Evolutionary conservation across 2,888 invertebrate species (phyloP), one percentile per base, ranked within the genome.

Genomic region (Prosopocoilus inquinatus): DNA sequence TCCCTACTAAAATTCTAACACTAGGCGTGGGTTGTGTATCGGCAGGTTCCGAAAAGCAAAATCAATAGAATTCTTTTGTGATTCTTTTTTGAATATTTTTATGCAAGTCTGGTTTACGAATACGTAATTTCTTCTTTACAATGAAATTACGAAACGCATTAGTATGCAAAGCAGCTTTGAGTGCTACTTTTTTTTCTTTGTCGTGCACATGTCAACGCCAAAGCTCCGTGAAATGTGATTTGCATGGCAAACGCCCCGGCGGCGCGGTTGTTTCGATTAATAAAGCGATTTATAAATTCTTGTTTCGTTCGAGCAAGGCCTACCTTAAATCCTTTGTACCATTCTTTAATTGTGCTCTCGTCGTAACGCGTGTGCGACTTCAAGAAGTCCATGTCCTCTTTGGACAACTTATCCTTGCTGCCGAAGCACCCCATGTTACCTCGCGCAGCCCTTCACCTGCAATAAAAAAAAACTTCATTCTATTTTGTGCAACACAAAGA

Each of bases 301-400:
- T 3, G 20, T 28, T 28, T 28, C 20, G 1, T 28, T 28, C 16
- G 3, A 16, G 16, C 16, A 16, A n/a, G 16, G 16, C 85, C 84
- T 81, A 97, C 97, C 91, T 97, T 96, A 78, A 98, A 99, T 65
- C 98, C 98, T 82, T 97, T 96, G 81, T 99, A 98, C 98, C 98
- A 99, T 81, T 98, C 97, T 79, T 97, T 97, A 79, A 99, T 99
- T 73, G 98, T 97, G 68, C 93, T 91, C 80, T 99, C 98, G 71
- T 96, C 96, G 79, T 99, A 99, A 67, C 96, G 89, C 60, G 98
- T 99, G 80, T 98, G 96, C 65, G 93, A 89, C 81, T 96, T 96
- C 68, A 99, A 86, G 81, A 98, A 99, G 75, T 97, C 96, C 90
- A 99, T 91, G 77, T 99, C 99, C 80, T 98, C 98, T 80, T 96